phyloP scores from a whole-genome alignment of 2,888 invertebrate species.

The Rhorus exstirpatorius region DNA sequence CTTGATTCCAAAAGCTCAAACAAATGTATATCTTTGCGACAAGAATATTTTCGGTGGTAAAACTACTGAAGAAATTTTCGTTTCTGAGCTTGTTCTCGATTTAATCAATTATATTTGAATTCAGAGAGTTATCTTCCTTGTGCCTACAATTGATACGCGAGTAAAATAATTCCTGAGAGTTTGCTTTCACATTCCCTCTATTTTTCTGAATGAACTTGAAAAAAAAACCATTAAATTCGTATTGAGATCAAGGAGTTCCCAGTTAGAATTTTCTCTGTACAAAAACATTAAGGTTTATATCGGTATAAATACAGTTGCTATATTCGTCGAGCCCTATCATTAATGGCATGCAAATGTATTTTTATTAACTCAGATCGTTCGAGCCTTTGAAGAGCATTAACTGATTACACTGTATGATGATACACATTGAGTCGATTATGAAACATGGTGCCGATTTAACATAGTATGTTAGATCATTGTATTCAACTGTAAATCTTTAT shows the following conservation, averaged over 20 bases:
- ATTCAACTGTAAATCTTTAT: conserved; percentile 9
- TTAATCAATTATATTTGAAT: too few species aligned
- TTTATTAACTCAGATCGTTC: conserved; percentile 7
- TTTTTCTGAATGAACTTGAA: neutral
- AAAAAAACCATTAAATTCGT: neutral
- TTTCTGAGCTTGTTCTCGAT: conserved; percentile 3
- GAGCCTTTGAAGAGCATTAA: conserved; percentile 6
- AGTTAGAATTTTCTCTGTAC: neutral
- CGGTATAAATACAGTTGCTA: neutral
- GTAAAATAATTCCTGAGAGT: neutral
- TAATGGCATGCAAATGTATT: conserved; percentile 9
- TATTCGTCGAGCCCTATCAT: neutral
- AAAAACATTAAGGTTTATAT: neutral
- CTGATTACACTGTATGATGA: neutral
- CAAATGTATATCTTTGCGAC: conserved; percentile 1
- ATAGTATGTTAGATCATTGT: conserved; percentile 11
- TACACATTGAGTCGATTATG: neutral
- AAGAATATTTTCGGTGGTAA: neutral
- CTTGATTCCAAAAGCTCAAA: neutral
- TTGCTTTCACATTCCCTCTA: conserved; percentile 27
- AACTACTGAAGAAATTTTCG: neutral
- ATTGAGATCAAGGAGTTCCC: conserved; percentile 11
- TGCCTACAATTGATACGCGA: neutral
- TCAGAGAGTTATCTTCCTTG: neutral
- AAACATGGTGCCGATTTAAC: conserved; percentile 23